These are phyloP conservation scores for Otis tarda DNA, from an alignment of 2,113 vertebrate species.

Conservation along the genomic window DNA sequence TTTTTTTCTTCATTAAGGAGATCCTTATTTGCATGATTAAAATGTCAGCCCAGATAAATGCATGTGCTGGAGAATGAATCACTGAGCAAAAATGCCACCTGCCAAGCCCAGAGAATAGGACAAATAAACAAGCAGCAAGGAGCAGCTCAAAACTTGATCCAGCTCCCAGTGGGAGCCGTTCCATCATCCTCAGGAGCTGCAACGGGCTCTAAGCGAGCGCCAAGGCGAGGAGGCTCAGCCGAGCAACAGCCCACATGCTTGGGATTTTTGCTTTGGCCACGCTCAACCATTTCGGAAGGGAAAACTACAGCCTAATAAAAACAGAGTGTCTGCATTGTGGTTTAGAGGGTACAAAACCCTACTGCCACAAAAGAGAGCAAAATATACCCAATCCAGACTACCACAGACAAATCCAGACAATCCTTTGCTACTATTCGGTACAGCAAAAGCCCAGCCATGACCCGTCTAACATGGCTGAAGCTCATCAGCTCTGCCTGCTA, in stretches of 20 bases:
- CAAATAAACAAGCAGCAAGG: conserved; percentile 23
- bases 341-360: not conserved
- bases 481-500: not conserved
- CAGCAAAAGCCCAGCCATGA: not conserved
- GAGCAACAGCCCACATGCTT: not conserved
- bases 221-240: not conserved
- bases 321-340: not conserved
- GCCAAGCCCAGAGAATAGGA: conserved; percentile 56
- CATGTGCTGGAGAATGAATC: conserved; percentile 25
- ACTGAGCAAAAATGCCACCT: conserved; percentile 68
- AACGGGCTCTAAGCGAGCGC: not conserved
- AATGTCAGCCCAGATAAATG: conserved; percentile 68
- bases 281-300: not conserved
- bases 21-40: conserved; percentile 74
- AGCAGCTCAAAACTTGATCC: conserved; percentile 43
- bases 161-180: conserved; percentile 50
- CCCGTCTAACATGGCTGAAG: not conserved
- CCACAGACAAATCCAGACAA: not conserved
- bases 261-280: not conserved
- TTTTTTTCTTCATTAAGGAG: conserved; percentile 69
- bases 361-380: not conserved
- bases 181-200: conserved; percentile 38
- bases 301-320: not conserved
- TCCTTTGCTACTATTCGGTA: not conserved
- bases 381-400: not conserved